phyloP scores from a whole-genome alignment of 2,113 vertebrate species.

The Nasalis larvatus region DNA sequence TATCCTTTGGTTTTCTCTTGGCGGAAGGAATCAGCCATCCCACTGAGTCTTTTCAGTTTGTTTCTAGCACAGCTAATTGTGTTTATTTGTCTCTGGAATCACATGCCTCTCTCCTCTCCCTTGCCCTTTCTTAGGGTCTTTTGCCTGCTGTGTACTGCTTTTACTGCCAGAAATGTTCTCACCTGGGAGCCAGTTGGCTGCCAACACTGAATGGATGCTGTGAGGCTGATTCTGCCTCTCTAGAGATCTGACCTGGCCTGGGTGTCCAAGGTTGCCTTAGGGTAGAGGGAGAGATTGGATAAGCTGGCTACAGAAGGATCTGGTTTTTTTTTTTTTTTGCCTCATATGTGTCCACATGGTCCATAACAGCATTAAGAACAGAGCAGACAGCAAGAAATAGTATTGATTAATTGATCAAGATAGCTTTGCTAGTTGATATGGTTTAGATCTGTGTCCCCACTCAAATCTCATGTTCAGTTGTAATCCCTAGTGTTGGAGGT shows the following conservation, averaged over 20 bases:
- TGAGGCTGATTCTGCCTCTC: not conserved
- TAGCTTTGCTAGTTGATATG: not conserved
- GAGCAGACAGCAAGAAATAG: constrained; percentile 1
- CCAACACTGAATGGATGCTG: constrained; percentile 14
- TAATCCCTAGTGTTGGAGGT: no score
- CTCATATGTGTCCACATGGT: not conserved
- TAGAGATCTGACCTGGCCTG: constrained; percentile 12
- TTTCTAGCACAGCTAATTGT: constrained; percentile 61
- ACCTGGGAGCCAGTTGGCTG: constrained; percentile 63
- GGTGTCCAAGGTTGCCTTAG: not conserved
- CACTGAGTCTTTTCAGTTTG: constrained; percentile 63
- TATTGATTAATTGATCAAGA: not conserved
- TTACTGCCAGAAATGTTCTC: constrained; percentile 50
- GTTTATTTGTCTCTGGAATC: constrained; percentile 62
- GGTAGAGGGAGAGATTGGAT: not conserved
- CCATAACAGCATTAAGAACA: not conserved
- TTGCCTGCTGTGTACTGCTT: constrained; percentile 39
- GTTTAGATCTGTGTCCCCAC: no score
- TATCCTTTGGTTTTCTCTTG: constrained; percentile 57
- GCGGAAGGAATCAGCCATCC: constrained; percentile 25
- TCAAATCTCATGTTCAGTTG: no score
- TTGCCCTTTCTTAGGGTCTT: constrained; percentile 53
- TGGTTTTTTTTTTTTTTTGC: not conserved
- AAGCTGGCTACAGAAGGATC: not conserved
- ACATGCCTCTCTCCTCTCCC: constrained; percentile 36